Evolutionary conservation across 2,888 invertebrate genomes (phyloP), one percentile per base, ranked within the genome.

Genomic region (Andrena praecox): DNA sequence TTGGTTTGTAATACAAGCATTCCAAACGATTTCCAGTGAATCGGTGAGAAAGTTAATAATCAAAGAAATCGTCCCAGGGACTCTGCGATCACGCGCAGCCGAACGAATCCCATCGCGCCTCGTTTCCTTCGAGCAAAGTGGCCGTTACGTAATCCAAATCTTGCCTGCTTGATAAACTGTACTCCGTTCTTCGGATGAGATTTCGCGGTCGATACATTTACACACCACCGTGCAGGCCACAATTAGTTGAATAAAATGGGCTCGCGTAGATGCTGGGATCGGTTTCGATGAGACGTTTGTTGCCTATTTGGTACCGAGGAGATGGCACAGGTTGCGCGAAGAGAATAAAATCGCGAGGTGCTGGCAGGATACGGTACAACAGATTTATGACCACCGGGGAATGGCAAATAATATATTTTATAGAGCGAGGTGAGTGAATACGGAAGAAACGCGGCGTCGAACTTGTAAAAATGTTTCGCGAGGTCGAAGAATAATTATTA

Each of bases 131-230:
- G 2, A 33, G 16, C 6, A 42, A 20, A 67, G 10, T 24, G 3
- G 5, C 27, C 2, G 20, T 73, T 78, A 54, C 33, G 24, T 54
- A 73, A 78, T 48, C 24, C 1, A 52, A 24, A 54, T 42, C 33
- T 68, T 27, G 12, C 8, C 16, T 10, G 35, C 16, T 27, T 62
- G 35, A 8, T 27, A 77, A 20, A 77, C 52, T 62, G n/a, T 48
- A 48, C 42, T 27, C 31, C 16, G 35, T 54, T 77, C 35, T 20
- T 50, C n/a, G 5, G 35, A 33, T 20, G n/a, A 48, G 59, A 66
- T 29, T 24, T 63, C 27, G 59, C 59, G 56, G 59, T 66, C 50
- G 77, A 52, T 64, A 66, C 48, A 16, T 59, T 76, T 69, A 59
- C 2, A 29, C 3, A 3, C 42, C 70, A 4, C 12, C 27, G 12